phyloP scores from a whole-genome alignment of 53 echinoderm and acorn worm genomes.

The Arbacia lixula region DNA sequence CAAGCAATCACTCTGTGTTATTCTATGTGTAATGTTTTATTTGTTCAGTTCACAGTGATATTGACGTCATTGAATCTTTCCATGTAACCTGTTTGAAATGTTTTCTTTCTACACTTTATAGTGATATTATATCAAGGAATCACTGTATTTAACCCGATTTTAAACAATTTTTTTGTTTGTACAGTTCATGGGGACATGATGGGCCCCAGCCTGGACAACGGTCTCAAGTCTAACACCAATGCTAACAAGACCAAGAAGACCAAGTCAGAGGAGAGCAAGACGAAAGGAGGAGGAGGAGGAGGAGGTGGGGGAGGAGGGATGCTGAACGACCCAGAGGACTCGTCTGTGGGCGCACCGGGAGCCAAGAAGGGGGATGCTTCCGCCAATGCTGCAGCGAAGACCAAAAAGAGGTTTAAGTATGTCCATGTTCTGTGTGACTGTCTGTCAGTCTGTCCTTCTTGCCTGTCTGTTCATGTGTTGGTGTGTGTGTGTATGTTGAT shows the following conservation, averaged over 20 bases:
- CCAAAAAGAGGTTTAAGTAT: conserved; percentile 52
- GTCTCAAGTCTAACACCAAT: conserved; percentile 7
- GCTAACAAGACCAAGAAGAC: conserved; percentile 29
- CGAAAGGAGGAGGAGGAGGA: conserved; percentile 5
- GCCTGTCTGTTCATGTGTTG: too few species aligned
- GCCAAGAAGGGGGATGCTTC: conserved; percentile 17
- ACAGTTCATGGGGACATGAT: conserved; percentile 38
- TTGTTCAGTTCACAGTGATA: too few species aligned
- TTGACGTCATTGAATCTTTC: too few species aligned
- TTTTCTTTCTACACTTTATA: too few species aligned
- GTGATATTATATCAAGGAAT: too few species aligned
- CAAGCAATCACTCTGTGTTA: too few species aligned
- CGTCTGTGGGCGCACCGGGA: background rate
- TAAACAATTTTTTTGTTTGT: conserved; percentile 1
- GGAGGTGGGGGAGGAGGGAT: background rate
- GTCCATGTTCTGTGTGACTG: background rate
- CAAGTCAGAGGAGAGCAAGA: conserved; percentile 33
- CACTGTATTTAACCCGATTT: too few species aligned
- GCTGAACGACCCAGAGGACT: conserved; percentile 14
- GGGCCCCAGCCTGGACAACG: conserved; percentile 40
- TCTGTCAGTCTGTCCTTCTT: background rate
- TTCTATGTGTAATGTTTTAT: too few species aligned
- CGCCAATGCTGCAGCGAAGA: background rate
- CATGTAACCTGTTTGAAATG: too few species aligned
- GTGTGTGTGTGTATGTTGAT: too few species aligned